Evolutionary conservation across 2,888 invertebrate species (phyloP), one percentile per base, ranked within the genome.

Genomic region (Sarcophaga carnaria): DNA sequence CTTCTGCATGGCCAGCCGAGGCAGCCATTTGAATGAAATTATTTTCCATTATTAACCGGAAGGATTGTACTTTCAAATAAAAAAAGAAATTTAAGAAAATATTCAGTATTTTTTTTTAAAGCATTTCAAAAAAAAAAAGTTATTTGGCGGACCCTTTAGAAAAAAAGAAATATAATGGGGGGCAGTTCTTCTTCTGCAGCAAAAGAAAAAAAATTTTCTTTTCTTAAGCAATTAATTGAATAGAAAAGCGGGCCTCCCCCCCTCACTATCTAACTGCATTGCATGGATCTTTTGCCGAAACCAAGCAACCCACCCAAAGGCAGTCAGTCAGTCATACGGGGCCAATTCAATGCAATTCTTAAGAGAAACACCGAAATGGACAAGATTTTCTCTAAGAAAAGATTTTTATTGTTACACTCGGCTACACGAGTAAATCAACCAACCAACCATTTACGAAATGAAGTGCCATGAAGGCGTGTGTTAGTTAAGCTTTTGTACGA

Each of bases 381-480:
- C 67, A 86, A 86, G 72, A 80, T 86, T 86, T 84, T 80, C 79
- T 70, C 72, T 47, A 60, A 37, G 8, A 10, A 47, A 83, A 83
- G 71, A 83, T 66, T 77, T 77, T n/a, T 11, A 5, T 45, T 22
- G 37, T 25, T 45, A 60, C 74, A 60, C 14, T 11, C 62, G 5
- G 63, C 37, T 10, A 37, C 8, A 37, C 37, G 2, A 37, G 37
- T 37, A 37, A 37, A 2, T 1, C 6, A 37, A 37, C 37, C 2
- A 37, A 37, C 37, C 8, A 59, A 59, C 17, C 17, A 59, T 59
- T 59, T 14, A n/a, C 1, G 17, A 81, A 87, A 79, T 87, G 78
- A 82, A 87, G 76, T 80, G 84, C 79, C 71, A 87, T 80, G 64
- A 87, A 87, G 87, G 87, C 84, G 87, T 84, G 83, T 78, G 69